phyloP scores from a whole-genome alignment of 2,888 invertebrate species.

The Dasypogon diadema region DNA sequence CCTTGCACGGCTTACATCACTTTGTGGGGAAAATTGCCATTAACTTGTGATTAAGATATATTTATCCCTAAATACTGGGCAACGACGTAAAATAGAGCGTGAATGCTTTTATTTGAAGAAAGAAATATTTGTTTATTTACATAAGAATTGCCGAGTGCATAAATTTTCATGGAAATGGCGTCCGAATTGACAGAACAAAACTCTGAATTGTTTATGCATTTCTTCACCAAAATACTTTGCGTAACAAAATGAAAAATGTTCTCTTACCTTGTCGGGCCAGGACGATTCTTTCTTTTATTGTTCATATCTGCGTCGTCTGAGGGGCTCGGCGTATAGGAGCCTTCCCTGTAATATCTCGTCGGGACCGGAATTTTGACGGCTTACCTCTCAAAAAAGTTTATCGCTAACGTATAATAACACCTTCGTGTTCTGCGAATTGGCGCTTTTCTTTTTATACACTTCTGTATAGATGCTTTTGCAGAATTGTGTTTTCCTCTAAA shows the following conservation, averaged over 20 bases:
- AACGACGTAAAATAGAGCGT: too few species aligned
- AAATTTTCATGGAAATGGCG: slow-evolving; percentile 30
- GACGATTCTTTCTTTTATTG: slow-evolving; percentile 87
- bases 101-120: too few species aligned
- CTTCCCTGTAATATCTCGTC: slow-evolving; percentile 57
- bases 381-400: slow-evolving; percentile 52
- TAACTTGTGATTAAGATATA: too few species aligned
- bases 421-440: not conserved
- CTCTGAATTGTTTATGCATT: slow-evolving; percentile 3
- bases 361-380: slow-evolving; percentile 60
- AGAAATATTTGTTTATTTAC: not conserved
- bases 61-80: too few species aligned
- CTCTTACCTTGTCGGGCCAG: slow-evolving; percentile 68
- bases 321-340: slow-evolving; percentile 58
- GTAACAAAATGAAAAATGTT: slow-evolving; percentile 4
- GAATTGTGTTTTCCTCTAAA: not conserved
- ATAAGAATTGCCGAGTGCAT: not conserved
- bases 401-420: slow-evolving; percentile 22
- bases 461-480: not conserved
- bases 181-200: slow-evolving; percentile 25
- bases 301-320: slow-evolving; percentile 66
- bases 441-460: not conserved
- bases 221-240: not conserved
- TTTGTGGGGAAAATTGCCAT: too few species aligned
- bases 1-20: too few species aligned